Base-by-base conservation (phyloP, 64 coral and sea anemone species). In the Pocillopora verrucosa region DNA sequence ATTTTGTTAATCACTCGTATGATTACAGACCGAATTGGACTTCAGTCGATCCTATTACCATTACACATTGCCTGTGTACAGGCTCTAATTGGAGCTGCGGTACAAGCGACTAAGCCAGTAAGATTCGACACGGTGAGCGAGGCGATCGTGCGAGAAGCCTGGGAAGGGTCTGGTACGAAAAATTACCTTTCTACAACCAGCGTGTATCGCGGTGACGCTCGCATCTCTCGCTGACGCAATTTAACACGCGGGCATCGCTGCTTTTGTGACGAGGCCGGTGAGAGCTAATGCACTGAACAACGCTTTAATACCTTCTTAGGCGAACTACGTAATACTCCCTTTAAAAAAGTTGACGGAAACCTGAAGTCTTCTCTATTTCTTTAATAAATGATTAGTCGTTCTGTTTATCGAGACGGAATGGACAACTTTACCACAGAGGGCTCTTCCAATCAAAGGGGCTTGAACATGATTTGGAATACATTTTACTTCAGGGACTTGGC, bases 331-430 rank as follows among this genome's bases (percentile, higher is more conserved):
- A 11, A 10, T 0, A 70, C 20, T 25, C 67, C 12, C 12, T 25
- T 15, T 63, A 63, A 20, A 70, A 70, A 2, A 70, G n/a, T n/a
- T 24, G 22, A 30, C n/a, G 67, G 25, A 20, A 30, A 70, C 20
- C 24, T 70, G 22, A 60, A 34, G 25, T 81, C 35, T 81, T 81
- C 62, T 34, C 4, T 34, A 63, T 62, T 81, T 81, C 79, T 81
- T 81, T 81, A 81, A 63, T 62, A 81, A 81, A 62, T 24, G n/a
- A 70, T 81, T 62, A 62, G 56, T 81, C 26, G 16, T 34, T 4
- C 35, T 13, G 75, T 45, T 35, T 77, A 3, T 79, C 25, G 16
- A 2, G 16, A 63, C 16, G 41, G 3, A 51, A 51, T 51, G 41
- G 3, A 81, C 57, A 79, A 79, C 77, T 79, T 30, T 59, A 30